phyloP scores from a whole-genome alignment of 2,113 vertebrate genomes.

The Laticauda colubrina region DNA sequence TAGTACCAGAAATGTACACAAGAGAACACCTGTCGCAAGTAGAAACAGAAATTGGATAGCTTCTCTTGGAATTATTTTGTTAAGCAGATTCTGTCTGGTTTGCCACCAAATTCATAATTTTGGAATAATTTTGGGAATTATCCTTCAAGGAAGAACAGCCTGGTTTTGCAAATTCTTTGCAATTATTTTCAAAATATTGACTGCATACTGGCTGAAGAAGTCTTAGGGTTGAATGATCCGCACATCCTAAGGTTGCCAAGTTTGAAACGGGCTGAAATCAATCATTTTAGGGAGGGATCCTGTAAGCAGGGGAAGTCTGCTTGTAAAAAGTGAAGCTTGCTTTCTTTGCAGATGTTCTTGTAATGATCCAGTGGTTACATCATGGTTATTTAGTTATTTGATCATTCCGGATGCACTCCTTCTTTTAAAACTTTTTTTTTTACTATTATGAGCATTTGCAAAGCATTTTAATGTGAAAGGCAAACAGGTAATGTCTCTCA shows the following conservation, averaged over 20 bases:
- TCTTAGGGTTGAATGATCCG: background rate
- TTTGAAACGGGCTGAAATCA: background rate
- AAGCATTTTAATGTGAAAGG: background rate
- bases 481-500: background rate
- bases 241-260: background rate
- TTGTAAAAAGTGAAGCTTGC: background rate
- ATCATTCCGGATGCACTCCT: background rate
- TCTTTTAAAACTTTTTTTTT: background rate
- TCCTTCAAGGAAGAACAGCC: background rate
- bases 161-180: background rate
- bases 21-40: background rate
- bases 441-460: background rate
- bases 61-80: background rate
- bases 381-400: background rate
- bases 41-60: background rate
- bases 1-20: background rate
- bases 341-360: background rate
- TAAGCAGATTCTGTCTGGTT: background rate
- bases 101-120: background rate
- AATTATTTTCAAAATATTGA: background rate
- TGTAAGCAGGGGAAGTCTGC: background rate
- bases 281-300: background rate
- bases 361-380: background rate
- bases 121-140: background rate
- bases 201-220: background rate